Base-by-base conservation (phyloP, 1,140 invertebrate species). In the Archegozetes longisetosus region DNA sequence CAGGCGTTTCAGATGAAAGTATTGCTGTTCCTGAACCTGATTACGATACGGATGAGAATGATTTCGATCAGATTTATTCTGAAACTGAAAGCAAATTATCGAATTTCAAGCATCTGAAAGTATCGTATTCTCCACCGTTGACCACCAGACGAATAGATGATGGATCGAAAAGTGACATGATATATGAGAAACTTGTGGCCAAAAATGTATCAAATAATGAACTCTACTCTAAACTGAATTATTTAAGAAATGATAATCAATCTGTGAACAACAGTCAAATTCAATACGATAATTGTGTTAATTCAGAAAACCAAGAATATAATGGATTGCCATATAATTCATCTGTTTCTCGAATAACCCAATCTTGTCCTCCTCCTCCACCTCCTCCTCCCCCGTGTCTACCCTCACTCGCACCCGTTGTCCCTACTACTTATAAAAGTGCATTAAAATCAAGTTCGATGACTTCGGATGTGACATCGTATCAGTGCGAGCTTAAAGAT, bases 1-100 rank as follows among this genome's bases (percentile, higher is more conserved):
- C 14, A 26, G 20, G 52, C 27, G 4, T 13, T 27, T 17, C 17
- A 12, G 20, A 28, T 29, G 14, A 53, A 55, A 56, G n/a, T 56
- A 23, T 40, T 32, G 62, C 54, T 0, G 27, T 64, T 6, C 63
- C 63, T 9, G 63, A 64, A 61, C 63, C 63, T 14, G 63, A 64
- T 28, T 64, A 64, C 23, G 61, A 62, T 26, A 59, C 62, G 13
- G 28, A 47, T 22, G 63, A 56, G 2, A 25, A 22, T 12, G 53
- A 54, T 12, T 25, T 14, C 26, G 53, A 54, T 27, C n/a, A 22
- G 3, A 54, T 14, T 20, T 22, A 59, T 13, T 29, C 47, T 12
- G 13, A 17, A 17, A 9, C 32, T 6, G 32, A 6, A 17, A 40
- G 32, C 32, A 9, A 6, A 9, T 40, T 53, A n/a, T 29, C 32